Evolutionary conservation across 2,113 vertebrate genomes (phyloP), one percentile per base, ranked within the genome.

Genomic region (Larimichthys polyactis): DNA sequence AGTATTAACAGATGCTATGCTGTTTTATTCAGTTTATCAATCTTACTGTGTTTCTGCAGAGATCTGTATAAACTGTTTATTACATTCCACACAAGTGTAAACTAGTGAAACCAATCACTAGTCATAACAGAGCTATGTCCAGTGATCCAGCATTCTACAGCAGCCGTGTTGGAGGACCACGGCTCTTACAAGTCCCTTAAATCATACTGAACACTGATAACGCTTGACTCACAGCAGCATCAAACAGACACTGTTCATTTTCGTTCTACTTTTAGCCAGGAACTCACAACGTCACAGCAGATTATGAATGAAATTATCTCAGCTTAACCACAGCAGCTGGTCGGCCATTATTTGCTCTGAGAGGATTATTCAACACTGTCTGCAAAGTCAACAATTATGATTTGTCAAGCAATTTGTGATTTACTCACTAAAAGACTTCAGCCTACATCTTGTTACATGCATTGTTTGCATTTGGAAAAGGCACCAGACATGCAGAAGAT

Each of bases 251-350:
- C 48, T 27, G 40, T 20, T 73, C 3, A 64, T 48, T 70, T 79
- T 12, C 54, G 27, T 65, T 12, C 22, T 68, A 32, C 59, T n/a
- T 78, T 75, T 62, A 22, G 44, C 32, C 48, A 22, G 14, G 44
- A 11, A 40, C 32, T 20, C 20, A 11, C 4, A 48, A 46, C 14
- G 2, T 70, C 48, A 68, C 40, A 70, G 16, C 43, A 63, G 71
- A 52, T 77, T 82, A 66, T 11, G 54, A 55, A 36, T 75, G 27
- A 79, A 81, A 72, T 52, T 11, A 70, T 79, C 74, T 64, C 52
- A 58, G 15, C 22, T 83, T 68, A 85, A 52, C 62, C 4, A 51
- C 63, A 76, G 62, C 69, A 72, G 82, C 82, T 77, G 48, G 20
- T 59, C 69, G 54, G 49, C n/a, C 49, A 58, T 77, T 67, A 71